Evolutionary conservation across 1,140 invertebrate species (phyloP).

Genomic region (Pseudoatta argentina): DNA sequence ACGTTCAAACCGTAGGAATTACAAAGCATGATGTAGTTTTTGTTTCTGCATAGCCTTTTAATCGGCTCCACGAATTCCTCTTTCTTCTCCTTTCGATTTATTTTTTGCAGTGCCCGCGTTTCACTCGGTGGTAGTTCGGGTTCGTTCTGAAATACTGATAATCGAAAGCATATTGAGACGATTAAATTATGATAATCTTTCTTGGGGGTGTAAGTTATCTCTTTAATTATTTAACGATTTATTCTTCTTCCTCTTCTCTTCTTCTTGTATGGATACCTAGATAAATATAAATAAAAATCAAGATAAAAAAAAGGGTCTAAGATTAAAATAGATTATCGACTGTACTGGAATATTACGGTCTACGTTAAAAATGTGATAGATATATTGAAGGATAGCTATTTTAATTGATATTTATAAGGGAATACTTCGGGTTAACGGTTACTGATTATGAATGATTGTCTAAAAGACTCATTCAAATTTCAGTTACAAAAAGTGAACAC

Average conservation of each 20-base stretch:
- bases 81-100: conserved; percentile 61
- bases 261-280: not conserved
- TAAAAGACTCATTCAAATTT: not conserved
- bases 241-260: not conserved
- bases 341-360: conserved; percentile 10
- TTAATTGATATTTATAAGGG: conserved; percentile 15
- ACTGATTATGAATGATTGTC: not conserved
- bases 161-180: conserved; percentile 46
- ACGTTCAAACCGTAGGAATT: conserved; percentile 91
- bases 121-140: conserved; percentile 88
- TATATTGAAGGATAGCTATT: not conserved
- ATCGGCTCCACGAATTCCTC: conserved; percentile 75
- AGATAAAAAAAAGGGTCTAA: not conserved
- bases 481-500: not conserved
- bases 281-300: conserved; percentile 30
- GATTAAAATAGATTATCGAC: conserved; percentile 34
- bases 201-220: not conserved
- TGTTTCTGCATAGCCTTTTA: conserved; percentile 87
- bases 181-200: conserved; percentile 43
- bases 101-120: conserved; percentile 85
- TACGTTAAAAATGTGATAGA: conserved; percentile 21
- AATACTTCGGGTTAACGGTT: not conserved
- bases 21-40: conserved; percentile 88
- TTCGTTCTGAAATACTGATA: conserved; percentile 88
- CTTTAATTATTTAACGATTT: conserved; percentile 47